Evolutionary conservation across 2,797 vertebrate genomes (phyloP).

Genomic region (Octomys mimax): DNA sequence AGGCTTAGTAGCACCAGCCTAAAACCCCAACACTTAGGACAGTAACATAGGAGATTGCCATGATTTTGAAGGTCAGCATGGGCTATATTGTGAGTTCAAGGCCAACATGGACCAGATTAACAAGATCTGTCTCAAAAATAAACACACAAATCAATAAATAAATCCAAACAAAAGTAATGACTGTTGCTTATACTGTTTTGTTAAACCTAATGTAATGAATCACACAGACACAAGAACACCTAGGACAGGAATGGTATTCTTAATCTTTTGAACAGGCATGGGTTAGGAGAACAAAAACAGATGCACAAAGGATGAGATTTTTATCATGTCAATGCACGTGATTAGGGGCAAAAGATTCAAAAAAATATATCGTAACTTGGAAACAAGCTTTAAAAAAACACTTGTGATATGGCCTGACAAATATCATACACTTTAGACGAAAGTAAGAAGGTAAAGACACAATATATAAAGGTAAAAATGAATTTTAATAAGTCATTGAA

Average conservation of each 20-base stretch:
- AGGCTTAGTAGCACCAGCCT: neutral
- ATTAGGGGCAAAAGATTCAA: no score
- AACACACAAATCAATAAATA: no score
- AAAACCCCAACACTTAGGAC: no score
- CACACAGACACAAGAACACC: neutral
- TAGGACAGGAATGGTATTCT: neutral
- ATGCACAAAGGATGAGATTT: neutral
- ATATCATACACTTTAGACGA: neutral
- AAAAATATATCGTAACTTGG: neutral
- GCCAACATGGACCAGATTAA: neutral
- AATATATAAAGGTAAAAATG: neutral
- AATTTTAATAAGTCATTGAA: neutral
- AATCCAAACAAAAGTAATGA: neutral
- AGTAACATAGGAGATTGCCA: neutral
- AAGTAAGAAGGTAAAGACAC: neutral
- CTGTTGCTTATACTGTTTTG: neutral
- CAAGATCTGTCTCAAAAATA: neutral
- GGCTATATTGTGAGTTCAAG: neutral
- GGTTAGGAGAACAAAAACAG: neutral
- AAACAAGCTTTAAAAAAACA: neutral
- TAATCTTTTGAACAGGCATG: neutral
- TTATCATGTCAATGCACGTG: neutral
- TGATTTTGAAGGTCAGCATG: no score
- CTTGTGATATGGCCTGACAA: rapidly evolving
- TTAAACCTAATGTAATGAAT: neutral